Evolutionary conservation across 2,113 vertebrate genomes (phyloP).

Genomic region (Percopsis transmontana): DNA sequence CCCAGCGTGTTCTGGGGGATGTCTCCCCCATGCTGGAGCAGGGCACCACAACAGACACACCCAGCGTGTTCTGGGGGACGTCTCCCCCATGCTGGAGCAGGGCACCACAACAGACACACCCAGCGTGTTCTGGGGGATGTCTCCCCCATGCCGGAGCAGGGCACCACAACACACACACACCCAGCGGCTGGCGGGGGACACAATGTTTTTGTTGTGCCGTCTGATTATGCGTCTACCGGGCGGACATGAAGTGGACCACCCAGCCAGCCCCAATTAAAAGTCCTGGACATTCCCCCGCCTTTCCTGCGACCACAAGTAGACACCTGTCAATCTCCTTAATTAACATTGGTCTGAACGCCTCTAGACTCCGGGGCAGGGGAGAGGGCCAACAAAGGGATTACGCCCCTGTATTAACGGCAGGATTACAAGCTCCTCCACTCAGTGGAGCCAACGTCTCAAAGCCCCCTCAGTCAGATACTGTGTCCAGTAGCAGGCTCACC

Average conservation of each 20-base stretch:
- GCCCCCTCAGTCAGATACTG: too few species aligned
- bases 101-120: too few species aligned
- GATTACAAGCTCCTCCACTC: slow-evolving; percentile 55
- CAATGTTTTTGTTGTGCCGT: slow-evolving; percentile 51
- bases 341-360: slow-evolving; percentile 71
- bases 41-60: too few species aligned
- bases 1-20: too few species aligned
- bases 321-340: slow-evolving; percentile 77
- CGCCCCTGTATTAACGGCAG: slow-evolving; percentile 62
- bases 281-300: slow-evolving; percentile 40
- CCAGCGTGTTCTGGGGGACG: too few species aligned
- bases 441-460: too few species aligned
- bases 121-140: too few species aligned
- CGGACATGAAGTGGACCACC: slow-evolving; percentile 76
- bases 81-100: too few species aligned
- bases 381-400: slow-evolving; percentile 68
- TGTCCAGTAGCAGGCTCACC: too few species aligned
- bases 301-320: slow-evolving; percentile 71
- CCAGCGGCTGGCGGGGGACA: slow-evolving; percentile 44
- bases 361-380: slow-evolving; percentile 57
- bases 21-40: too few species aligned
- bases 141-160: not conserved
- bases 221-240: slow-evolving; percentile 68
- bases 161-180: slow-evolving; percentile 31
- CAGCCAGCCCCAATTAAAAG: slow-evolving; percentile 77